Evolutionary conservation across 2,888 invertebrate species (phyloP), one percentile per base, ranked within the genome.

Genomic region (Cheilosia pagana): DNA sequence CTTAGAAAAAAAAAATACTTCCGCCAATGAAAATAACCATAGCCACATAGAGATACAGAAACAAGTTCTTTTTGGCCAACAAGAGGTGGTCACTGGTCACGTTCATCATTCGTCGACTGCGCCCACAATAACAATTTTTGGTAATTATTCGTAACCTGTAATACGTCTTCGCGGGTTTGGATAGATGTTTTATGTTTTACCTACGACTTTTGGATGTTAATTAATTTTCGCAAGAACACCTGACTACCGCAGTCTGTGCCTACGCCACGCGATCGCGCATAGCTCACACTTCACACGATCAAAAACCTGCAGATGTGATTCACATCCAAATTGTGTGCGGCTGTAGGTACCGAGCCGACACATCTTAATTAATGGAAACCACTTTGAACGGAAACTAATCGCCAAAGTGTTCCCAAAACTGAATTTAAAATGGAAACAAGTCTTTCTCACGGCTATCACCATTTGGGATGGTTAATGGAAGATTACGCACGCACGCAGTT

Each of bases 371-470:
- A 35, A 12, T 35, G 12, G 10, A 70, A 21, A 70, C 23, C 57
- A 35, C 48, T 57, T 12, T n/a, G 45, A 10, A 57, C 35, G 59
- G 50, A 71, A 71, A 71, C 59, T 41, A 41, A 60, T 60, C 28
- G 52, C n/a, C 21, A 35, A 57, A 57, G 55, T 45, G 55, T 59
- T 48, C 28, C 60, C 39, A 71, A 71, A 71, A 55, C 5, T 5
- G 21, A 50, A 50, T 16, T 53, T 16, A 25, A 19, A 45, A 57
- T 39, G n/a, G 53, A 82, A 82, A 82, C 82, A 31, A 67, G 82
- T 72, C 78, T 78, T 78, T 82, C 78, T 82, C 78, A 82, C 82
- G 82, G 82, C 57, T 82, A 82, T 67, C 72, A 71, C 62, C 71
- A 72, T 71, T 57, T 78, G 63, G 48, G 57, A 77, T 81, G 76